Evolutionary conservation across 2,888 invertebrate species (phyloP), one percentile per base, ranked within the genome.

Genomic region (Chymomyza procnemis): DNA sequence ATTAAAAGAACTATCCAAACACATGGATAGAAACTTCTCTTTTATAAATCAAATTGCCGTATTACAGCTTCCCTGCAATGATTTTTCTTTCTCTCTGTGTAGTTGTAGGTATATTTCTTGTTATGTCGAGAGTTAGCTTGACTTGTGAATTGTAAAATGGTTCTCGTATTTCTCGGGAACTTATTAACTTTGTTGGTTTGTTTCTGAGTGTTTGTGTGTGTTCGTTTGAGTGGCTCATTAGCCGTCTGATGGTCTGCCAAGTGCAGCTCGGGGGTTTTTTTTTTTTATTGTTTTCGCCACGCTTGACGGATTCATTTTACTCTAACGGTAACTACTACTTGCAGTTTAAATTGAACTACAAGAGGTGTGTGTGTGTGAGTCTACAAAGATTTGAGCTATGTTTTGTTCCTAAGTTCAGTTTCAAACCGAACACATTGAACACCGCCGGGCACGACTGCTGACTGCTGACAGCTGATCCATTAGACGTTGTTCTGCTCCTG

Each of bases 401-500:
- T 6, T 26, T 26, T 26, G 26, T 26, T 22, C 12, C 57, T 18
- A 41, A 34, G 22, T 41, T 34, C 18, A 18, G 0, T 30, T 21
- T 18, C 46, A 21, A 48, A 19, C 60, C 14, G 18, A 41, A 19
- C 18, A 50, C 19, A 19, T 47, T n/a, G 18, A 41, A 19, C 50
- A 50, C 19, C 50, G 16, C 50, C 19, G 50, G n/a, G 50, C 16
- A 19, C 16, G 16, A 50, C 50, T 50, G 30, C 61, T 46, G 16
- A 50, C 50, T 50, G 30, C 61, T 46, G 61, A 61, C 61, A 52
- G 61, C 61, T 50, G 73, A 81, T 68, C 71, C 71, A 79, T 84
- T 79, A 82, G 75, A 62, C 61, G 79, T 71, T 66, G 76, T 74
- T 62, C 58, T 60, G 22, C 68, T 52, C 52, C 61, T 48, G 55